Evolutionary conservation across 2,113 vertebrate genomes (phyloP), one percentile per base, ranked within the genome.

Genomic region (Atlantisia rogersi): DNA sequence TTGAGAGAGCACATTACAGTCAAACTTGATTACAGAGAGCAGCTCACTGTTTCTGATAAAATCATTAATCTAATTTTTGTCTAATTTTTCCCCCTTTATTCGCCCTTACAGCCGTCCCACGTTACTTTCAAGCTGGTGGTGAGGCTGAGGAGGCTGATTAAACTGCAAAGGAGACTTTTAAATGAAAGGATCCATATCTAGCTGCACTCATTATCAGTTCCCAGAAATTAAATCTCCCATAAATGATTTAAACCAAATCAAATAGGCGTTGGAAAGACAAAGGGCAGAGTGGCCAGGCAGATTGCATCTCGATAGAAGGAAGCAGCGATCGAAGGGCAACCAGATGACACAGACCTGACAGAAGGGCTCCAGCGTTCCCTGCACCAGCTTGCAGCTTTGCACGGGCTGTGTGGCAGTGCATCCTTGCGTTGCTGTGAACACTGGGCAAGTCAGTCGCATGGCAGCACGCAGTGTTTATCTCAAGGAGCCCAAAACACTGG

Each of bases 131-230:
- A 80, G 82, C 87, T 60, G 62, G 14, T 42, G 58, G 26, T 21
- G 84, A 48, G 83, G 76, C 86, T 83, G 73, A 86, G 78, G 29
- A 82, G 68, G 76, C 87, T 93, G 94, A 96, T 96, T 94, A 81
- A 95, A 92, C 86, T 91, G 78, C 84, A 88, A 65, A 76, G 81
- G 62, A 69, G 81, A 71, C 68, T 92, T 92, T 67, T 59, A 93
- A 93, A 94, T 82, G 90, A 81, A 91, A 95, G 92, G 88, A 93
- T 96, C 93, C 85, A 83, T 95, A 95, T 90, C 93, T 56, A 40
- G 79, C 82, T 42, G 4, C 35, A 11, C 52, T 96, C 75, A 40
- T 95, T 96, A 94, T 92, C 95, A 90, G 88, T 74, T 93, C 88
- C 76, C 75, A 93, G 92, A 88, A 94, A 95, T 96, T 70, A 92